Base-by-base conservation (phyloP, 2,113 vertebrate genomes). In the Sialia sialis region DNA sequence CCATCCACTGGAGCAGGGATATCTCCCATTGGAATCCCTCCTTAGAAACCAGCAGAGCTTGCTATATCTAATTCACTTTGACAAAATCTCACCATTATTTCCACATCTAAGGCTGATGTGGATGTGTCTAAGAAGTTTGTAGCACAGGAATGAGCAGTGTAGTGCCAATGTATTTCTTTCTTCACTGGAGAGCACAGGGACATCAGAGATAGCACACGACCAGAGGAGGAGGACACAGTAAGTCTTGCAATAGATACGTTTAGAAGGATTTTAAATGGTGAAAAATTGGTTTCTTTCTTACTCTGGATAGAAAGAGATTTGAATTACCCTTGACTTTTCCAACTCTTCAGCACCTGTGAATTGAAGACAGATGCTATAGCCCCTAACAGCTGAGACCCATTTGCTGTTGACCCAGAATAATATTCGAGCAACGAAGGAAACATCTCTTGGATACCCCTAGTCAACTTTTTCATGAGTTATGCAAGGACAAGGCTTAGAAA, bases 121-220 rank as follows among this genome's bases (percentile, higher is more conserved):
- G 62, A 43, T 0, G 0, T 2, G 29, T 11, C 52, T 21, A 44
- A 44, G 27, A 62, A 17, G 16, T 32, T 2, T 20, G 19, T 21
- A 72, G 41, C 34, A 54, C 17, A 54, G 29, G n/a, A 88, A 72
- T 13, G 29, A 80, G 11, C 14, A 29, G 6, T 8, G 6, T 1
- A 29, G 13, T 10, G 38, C 11, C 66, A 43, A 7, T 1, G 11
- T 6, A 15, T 48, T 51, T 62, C 23, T 10, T 80, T 58, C 59
- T 49, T 34, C 34, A 32, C 38, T 32, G 32, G n/a, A 72, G 19
- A 59, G 34, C 38, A 62, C 23, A 43, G 46, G 41, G 34, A 77
- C 25, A 19, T 0, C 27, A 38, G 41, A 52, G 58, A 56, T 30
- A 64, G 60, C 6, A 46, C 60, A n/a, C 0, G 0, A 25, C 8